Base-by-base conservation (phyloP, 2,113 vertebrate genomes). In the Neolamprologus kungweensis region DNA sequence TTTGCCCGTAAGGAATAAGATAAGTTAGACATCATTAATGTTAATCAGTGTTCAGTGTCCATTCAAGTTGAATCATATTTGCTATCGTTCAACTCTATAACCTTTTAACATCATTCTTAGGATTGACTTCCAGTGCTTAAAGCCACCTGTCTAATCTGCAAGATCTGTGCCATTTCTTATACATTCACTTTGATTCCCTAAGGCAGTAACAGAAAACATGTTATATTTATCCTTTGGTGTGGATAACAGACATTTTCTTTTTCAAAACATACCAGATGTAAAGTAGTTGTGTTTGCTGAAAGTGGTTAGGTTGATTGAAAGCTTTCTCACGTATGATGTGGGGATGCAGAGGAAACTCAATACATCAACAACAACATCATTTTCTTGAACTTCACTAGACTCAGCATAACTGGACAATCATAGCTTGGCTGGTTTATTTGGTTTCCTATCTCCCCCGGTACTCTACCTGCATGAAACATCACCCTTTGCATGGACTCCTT, bases 171-270 rank as follows among this genome's bases (percentile, higher is more conserved):
- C 95, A 94, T 94, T 94, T 84, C 97, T 96, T 96, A 95, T 98
- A 98, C 98, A 99, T 99, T 99, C 98, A 98, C 96, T 96, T 86
- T 73, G 50, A 97, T 96, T 96, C 96, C 96, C 97, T 98, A 99
- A 99, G 97, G 97, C 97, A 97, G 96, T 96, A 95, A 97, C 87
- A 95, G 96, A 96, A 96, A 95, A 12, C 94, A 89, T 95, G 88
- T 96, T 95, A 94, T 96, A 89, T 89, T 73, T 95, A 94, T 21
- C 95, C 97, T 98, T 98, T 98, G 97, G 97, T 97, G 96, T 97
- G 96, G 96, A 96, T 95, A 97, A 96, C 92, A 93, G 94, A 94
- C 95, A 95, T 88, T 2, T 14, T 73, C 14, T 47, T 47, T 94
- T 94, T 95, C 93, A 95, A 94, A 95, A 94, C 51, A 55, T 84